Evolutionary conservation across 2,113 vertebrate species (phyloP), one percentile per base, ranked within the genome.

Genomic region (Malurus alboscapulatus): DNA sequence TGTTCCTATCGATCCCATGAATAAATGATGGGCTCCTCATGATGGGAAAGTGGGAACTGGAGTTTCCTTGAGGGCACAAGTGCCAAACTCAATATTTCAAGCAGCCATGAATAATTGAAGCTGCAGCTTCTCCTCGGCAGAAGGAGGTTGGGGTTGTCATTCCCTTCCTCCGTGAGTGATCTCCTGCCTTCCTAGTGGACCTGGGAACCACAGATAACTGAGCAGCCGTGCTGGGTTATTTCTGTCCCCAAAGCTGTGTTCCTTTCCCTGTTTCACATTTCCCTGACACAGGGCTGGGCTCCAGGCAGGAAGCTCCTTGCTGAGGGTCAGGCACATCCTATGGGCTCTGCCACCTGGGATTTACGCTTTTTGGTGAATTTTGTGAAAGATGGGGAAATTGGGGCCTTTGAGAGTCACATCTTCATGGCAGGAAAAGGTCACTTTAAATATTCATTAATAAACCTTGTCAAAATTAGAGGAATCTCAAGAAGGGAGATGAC

Each of bases 1-100:
- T 36, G 55, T 44, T 80, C 75, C 89, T 83, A 80, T 93, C 73
- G 94, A 96, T 95, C 45, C 87, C 77, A 76, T 89, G 74, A 93
- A 93, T 93, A 92, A 93, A 62, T 85, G 38, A 94, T 91, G 20
- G 53, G 8, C 65, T 86, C 48, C 83, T 45, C 24, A 3, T 48
- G 36, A 57, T 44, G 74, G 83, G 58, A 71, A 91, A 79, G 54
- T 59, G 71, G 62, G 54, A 93, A 66, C 91, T 79, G 27, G 54
- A 91, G 66, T 82, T 94, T 91, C 87, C 77, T 84, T 83, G 87
- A 87, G 84, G 91, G 77, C 85, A 4, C 26, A 76, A 91, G 55
- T 91, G 81, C 77, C 67, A 72, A 89, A 44, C 47, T 94, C 42
- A 93, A 79, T 93, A 93, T 93, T 95, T 95, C 80, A 92, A 92